phyloP scores from a whole-genome alignment of 2,797 vertebrate species.

The Platalea minor region DNA sequence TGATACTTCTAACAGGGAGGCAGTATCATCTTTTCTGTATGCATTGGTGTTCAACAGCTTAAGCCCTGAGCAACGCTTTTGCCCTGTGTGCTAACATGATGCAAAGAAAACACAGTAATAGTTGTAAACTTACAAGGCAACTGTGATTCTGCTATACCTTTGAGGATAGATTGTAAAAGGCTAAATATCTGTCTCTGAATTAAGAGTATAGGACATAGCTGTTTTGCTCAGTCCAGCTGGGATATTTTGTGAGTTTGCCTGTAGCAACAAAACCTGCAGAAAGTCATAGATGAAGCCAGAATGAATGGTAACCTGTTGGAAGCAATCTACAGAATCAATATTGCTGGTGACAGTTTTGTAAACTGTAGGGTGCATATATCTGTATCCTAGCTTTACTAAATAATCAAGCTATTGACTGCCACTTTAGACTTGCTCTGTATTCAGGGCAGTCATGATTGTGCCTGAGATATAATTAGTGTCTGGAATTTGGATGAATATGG shows the following conservation, averaged over 20 bases:
- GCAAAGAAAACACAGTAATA: neutral
- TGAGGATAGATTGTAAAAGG: neutral
- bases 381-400: neutral
- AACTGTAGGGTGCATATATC: neutral
- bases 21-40: neutral
- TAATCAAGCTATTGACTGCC: neutral
- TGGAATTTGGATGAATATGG: neutral
- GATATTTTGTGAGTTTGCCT: neutral
- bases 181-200: constrained; percentile 11
- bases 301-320: neutral
- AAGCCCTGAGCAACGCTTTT: neutral
- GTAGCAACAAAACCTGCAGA: neutral
- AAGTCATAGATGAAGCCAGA: neutral
- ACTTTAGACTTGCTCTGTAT: neutral
- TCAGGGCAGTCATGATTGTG: neutral
- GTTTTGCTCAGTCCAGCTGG: neutral
- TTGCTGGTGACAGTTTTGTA: neutral
- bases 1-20: neutral
- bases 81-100: neutral
- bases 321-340: neutral
- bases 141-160: neutral
- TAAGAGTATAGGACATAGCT: neutral
- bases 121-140: neutral
- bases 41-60: neutral
- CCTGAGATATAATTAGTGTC: neutral